phyloP scores from a whole-genome alignment of 1,140 invertebrate genomes.

The Bombus haemorrhoidalis region DNA sequence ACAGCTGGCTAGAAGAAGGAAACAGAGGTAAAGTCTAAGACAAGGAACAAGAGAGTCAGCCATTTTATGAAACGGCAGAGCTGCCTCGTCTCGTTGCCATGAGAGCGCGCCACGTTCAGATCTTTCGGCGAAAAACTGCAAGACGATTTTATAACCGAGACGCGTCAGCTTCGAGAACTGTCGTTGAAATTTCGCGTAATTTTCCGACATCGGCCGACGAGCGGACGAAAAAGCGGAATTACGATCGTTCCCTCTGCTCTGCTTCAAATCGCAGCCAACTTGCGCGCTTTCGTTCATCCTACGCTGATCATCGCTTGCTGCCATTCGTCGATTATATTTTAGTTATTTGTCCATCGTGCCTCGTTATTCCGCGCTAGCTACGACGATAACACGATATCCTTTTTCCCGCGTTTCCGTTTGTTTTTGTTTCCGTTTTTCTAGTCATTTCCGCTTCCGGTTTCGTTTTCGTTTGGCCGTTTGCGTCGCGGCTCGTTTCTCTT shows the following conservation, averaged over 20 bases:
- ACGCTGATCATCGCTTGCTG: background rate
- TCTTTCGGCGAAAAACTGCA: conserved; percentile 31
- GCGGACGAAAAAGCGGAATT: fast-evolving
- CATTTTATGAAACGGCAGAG: conserved; percentile 56
- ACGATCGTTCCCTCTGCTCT: background rate
- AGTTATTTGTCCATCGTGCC: background rate
- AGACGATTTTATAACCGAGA: background rate
- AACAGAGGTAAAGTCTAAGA: conserved; percentile 48
- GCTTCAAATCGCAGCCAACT: background rate
- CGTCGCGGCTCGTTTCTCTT: background rate
- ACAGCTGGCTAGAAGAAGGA: background rate
- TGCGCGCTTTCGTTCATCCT: background rate
- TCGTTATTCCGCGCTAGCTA: background rate
- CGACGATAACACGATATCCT: background rate
- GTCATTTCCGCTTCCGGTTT: background rate
- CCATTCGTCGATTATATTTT: background rate
- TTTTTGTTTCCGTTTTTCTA: background rate
- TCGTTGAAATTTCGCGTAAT: too few relatives aligned
- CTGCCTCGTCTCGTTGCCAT: conserved; percentile 33
- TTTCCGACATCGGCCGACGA: background rate
- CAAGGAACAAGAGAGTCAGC: conserved; percentile 50
- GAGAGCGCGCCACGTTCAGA: conserved; percentile 44
- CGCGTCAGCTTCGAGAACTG: background rate
- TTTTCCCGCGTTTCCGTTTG: background rate
- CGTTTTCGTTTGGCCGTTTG: background rate